Evolutionary conservation across 2,888 invertebrate species (phyloP), one percentile per base, ranked within the genome.

Genomic region (Lypha dubia): DNA sequence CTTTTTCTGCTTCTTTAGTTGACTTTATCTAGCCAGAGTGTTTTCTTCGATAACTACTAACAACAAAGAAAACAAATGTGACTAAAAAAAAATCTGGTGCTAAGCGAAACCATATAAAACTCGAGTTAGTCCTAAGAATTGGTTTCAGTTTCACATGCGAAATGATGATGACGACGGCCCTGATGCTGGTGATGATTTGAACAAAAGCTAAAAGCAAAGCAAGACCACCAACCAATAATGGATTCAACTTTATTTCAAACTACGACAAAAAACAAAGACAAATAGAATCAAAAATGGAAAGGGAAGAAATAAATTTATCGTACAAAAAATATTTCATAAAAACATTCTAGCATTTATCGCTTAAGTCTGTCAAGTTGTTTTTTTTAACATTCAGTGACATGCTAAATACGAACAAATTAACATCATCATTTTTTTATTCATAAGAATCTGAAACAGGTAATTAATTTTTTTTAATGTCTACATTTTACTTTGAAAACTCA

Each of bases 191-290:
- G 68, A 75, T 58, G 68, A 63, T 49, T 46, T 49, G 53, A 24
- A 56, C 65, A 38, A 63, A 73, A 58, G 49, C 13, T n/a, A n/a
- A n/a, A n/a, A n/a, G 15, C 17, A 75, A 63, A 67, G 60, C 60
- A 11, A 74, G 84, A 84, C 84, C 84, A 84, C 84, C 84, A 81
- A 46, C 81, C 44, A 81, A 77, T 79, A 84, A 70, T 58, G n/a
- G 60, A 60, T 70, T 81, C 70, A 81, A 56, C 68, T 76, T 73
- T 44, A 44, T 65, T 58, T 58, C 17, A n/a, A 76, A 53, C 53
- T 28, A 3, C 20, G 6, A n/a, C 35, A 8, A 28, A 53, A 22
- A 63, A 41, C 20, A 22, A n/a, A n/a, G n/a, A n/a, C 35, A 28
- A 6, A 4, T 35, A 28, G 60, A 62, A 41, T 2, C n/a, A 62